Base-by-base conservation (phyloP, 92 coral and sea anemone genomes). In the Galaxea fascicularis region DNA sequence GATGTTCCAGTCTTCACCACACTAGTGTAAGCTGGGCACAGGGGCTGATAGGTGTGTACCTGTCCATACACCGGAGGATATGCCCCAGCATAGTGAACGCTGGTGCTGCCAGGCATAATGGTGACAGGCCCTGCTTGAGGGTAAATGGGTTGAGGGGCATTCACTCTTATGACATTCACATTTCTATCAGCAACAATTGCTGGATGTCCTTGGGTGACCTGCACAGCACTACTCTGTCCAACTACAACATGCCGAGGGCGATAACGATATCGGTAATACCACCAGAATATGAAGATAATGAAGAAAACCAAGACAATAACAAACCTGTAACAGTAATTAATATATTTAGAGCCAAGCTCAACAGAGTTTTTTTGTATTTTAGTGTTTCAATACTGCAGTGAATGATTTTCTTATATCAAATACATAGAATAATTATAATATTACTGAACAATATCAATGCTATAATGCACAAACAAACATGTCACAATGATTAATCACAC, bases 241-340 rank as follows among this genome's bases (percentile, higher is more conserved):
- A 90, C 85, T 20, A 80, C 59, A 8, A 83, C 69, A 26, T 71
- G 93, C 11, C 91, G 94, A 59, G 94, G 99, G 35, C 90, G 94
- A 72, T 94, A 91, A 56, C 95, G 98, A 65, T 93, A 93, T 46
- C 98, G 95, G 63, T 97, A 97, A 85, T 95, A 97, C 99, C 99
- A 97, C 94, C 99, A 97, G 39, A 91, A 62, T 15, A 94, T 57
- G 54, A 94, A 92, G 25, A 74, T 71, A 35, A 89, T 60, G 64
- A 94, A 51, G 56, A 85, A 85, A 74, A 90, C 17, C 59, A 85
- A 17, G 54, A 79, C 80, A 44, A 94, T 29, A 25, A 89, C 80
- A 82, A 87, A 87, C 98, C 98, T 94, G 85, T 21, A 74, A 73
- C 28, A 60, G 15, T 22, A 12, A 18, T 2, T 35, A 2, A 35